phyloP scores from a whole-genome alignment of 92 coral and sea anemone genomes.

The Zoanthus sociatus region DNA sequence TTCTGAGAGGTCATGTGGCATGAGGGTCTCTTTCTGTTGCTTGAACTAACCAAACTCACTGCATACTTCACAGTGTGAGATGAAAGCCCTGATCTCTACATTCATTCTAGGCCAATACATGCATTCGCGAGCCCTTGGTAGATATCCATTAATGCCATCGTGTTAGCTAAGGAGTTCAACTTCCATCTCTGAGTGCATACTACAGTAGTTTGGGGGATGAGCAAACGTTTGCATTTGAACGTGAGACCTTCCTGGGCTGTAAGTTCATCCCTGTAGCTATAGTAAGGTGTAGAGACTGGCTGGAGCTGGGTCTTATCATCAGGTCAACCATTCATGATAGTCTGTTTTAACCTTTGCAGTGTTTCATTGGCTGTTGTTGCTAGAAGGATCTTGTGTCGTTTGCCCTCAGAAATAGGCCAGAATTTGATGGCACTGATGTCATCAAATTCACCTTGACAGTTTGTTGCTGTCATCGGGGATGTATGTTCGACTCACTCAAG shows the following conservation, averaged over 20 bases:
- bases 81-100: not conserved
- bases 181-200: constrained; percentile 18
- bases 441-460: not conserved
- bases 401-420: not conserved
- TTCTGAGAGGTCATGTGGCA: too few relatives aligned
- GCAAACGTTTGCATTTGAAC: constrained; percentile 9
- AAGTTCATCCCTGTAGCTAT: constrained; percentile 45
- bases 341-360: constrained; percentile 42
- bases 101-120: constrained; percentile 43
- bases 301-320: constrained; percentile 28
- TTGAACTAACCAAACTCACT: not conserved
- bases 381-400: not conserved
- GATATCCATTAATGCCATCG: constrained; percentile 48
- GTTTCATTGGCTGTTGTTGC: not conserved
- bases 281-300: constrained; percentile 35
- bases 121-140: constrained; percentile 47
- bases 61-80: constrained; percentile 7
- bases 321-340: constrained; percentile 47
- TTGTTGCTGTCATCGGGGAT: not conserved
- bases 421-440: not conserved
- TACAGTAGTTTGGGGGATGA: not conserved
- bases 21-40: not conserved
- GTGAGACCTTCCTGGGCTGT: constrained; percentile 37
- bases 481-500: not conserved
- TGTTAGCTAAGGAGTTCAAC: constrained; percentile 41